Base-by-base conservation (phyloP, 2,888 invertebrate genomes). In the Dione juno region DNA sequence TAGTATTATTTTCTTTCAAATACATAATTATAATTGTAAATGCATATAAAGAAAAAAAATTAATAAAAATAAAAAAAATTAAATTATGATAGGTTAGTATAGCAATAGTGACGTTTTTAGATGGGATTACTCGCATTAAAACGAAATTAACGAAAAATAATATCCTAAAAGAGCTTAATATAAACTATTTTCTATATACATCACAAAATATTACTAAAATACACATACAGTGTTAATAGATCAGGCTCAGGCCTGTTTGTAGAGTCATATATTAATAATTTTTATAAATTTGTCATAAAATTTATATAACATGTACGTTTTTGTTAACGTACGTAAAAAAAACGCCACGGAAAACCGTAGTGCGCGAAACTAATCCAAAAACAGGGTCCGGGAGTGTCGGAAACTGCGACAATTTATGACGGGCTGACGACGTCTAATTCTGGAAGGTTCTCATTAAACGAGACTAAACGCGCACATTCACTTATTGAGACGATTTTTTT, bases 401-500 rank as follows among this genome's bases (percentile, higher is more conserved):
- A 54, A 64, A 69, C 68, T 69, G 87, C 84, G 90, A 88, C 89
- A 92, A 92, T 92, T 92, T 92, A 92, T 89, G 91, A 90, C 83
- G 85, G 84, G 78, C 87, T 86, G 89, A 88, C 87, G 82, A 79
- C 84, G 82, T 81, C 89, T 90, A 89, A 90, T 91, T 90, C 89
- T 76, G 81, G 81, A 78, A 80, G 79, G 81, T 83, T 83, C 90
- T 91, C 92, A 90, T 92, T 92, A 92, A 88, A 86, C 78, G 81
- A 80, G 83, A 82, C 87, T 88, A 87, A 88, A 87, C 83, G 84
- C 78, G 77, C 87, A 86, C 84, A 87, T 91, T 91, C 89, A 90
- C 88, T 92, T 89, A 89, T 82, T 81, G 80, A 78, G 83, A 77
- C 80, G 79, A 81, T 84, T 86, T 86, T 87, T 86, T 84, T n/a